Base-by-base conservation (phyloP, 2,113 vertebrate species). In the Calonectris borealis region DNA sequence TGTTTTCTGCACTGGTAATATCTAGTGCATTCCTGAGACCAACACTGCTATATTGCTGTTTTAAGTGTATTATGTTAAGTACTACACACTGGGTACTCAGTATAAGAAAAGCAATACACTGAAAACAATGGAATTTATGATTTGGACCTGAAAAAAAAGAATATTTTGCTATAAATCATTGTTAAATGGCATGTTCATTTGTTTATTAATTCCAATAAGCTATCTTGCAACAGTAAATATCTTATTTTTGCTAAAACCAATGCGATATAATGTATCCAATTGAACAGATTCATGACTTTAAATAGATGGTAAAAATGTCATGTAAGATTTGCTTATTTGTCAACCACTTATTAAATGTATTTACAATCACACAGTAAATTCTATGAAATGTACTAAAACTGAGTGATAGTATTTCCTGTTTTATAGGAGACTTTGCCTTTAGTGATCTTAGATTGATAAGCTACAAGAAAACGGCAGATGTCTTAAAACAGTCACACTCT, bases 281-380 rank as follows among this genome's bases (percentile, higher is more conserved):
- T 64, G 32, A 80, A 95, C 25, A 10, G 19, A 78, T 83, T 83
- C 1, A 58, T 86, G 21, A 16, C 21, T 93, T 91, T n/a, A 95
- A 90, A 83, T 69, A 70, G 14, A 42, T n/a, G 13, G 9, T 40
- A 73, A 92, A 86, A 90, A 79, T 76, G 44, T 73, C 65, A 40
- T 34, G 12, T 57, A 89, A 91, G 34, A 87, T 88, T 92, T 92
- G 71, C 38, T 92, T 71, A 60, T 83, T 97, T 97, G 20, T 57
- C 60, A 93, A 65, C 70, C 11, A 34, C 32, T 90, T 78, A 81
- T 87, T 94, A 93, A 79, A 71, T 62, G 4, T 75, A 94, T 92
- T 96, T 78, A 68, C 49, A 80, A 34, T 54, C 83, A 13, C 13
- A 65, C 18, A 49, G 13, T 34, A 60, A 87, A 84, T 64, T 90